Evolutionary conservation across 1,140 invertebrate species (phyloP), one percentile per base, ranked within the genome.

Genomic region (Lerema accius): DNA sequence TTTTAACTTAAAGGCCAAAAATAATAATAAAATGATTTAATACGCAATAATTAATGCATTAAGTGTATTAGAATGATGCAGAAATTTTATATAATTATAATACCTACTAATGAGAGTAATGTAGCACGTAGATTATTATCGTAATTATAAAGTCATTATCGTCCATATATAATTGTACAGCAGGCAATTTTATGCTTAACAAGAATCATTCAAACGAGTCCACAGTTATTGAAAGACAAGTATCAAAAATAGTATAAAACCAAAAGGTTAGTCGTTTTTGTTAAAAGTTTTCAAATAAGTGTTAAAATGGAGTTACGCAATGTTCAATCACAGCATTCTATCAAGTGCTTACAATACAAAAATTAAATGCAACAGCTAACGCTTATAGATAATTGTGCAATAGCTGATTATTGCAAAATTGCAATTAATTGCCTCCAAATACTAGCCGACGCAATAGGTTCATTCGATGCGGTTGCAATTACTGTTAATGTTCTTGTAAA

Each of bases 381-480:
- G 32, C 10, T 14, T 37, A 50, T 43, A 16, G 5, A 43, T 17
- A 16, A 50, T 50, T 50, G 13, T 14, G 51, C n/a, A 55, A 55
- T 15, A 13, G 16, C 37, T 40, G 39, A 17, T 50, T 43, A 61
- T 65, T 65, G 46, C 40, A 39, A 32, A 55, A 53, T 65, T 40
- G 26, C 45, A 58, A 15, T 58, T 50, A 58, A 69, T 69, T 72
- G 50, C 32, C 35, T 51, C 35, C 16, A 17, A 63, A 48, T 53
- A 32, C 42, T 46, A 43, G 53, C 15, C 19, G 50, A 50, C 35
- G 48, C 58, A 69, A 72, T 66, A 37, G 55, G 9, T 7, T 53
- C 58, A 65, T 67, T 73, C 19, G 71, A 63, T 40, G 35, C 61
- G 43, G 50, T 35, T 19, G 11, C 53, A 59, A 68, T 61, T 48